Percentiles rank a stretch among this genome's conserved stretches.
These are phyloP conservation scores for Mastacembelus armatus DNA, from an alignment of 2,797 vertebrate species.

Conservation along the genomic window DNA sequence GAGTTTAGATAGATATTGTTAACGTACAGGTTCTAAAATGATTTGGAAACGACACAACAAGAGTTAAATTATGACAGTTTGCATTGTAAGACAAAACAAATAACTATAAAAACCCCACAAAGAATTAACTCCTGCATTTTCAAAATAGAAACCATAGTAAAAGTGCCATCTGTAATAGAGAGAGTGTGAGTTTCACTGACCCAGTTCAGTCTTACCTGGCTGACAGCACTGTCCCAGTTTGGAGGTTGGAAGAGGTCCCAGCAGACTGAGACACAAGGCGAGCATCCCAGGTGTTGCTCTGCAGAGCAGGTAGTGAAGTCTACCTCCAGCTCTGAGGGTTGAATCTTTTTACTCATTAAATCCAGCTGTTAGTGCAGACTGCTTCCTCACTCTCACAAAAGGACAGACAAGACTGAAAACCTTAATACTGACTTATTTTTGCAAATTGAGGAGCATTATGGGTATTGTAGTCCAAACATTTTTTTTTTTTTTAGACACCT, in stretches of 20 bases:
- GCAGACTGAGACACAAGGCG: constrained; percentile 11
- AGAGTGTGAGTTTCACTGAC: constrained; percentile 46
- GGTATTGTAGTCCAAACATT: constrained; percentile 20
- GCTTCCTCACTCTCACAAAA: background rate
- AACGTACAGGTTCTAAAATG: no score
- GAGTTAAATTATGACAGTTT: no score
- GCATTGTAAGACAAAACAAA: no score
- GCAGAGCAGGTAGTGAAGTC: no score
- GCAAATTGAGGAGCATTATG: constrained; percentile 23
- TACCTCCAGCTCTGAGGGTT: constrained; percentile 7
- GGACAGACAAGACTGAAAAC: background rate
- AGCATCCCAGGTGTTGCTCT: constrained; percentile 13
- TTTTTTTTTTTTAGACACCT: constrained; percentile 85
- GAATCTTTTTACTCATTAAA: background rate
- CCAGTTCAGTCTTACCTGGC: constrained; percentile 59
- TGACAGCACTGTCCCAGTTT: constrained; percentile 55
- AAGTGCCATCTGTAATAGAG: constrained; percentile 22
- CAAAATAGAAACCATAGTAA: background rate
- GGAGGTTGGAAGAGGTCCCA: constrained; percentile 35
- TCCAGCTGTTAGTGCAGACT: background rate
- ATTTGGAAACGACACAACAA: no score
- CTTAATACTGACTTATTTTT: background rate
- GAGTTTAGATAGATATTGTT: no score
- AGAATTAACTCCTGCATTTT: no score
- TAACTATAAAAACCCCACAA: no score